phyloP scores from a whole-genome alignment of 2,113 vertebrate species.

The Melanostigma gelatinosum region DNA sequence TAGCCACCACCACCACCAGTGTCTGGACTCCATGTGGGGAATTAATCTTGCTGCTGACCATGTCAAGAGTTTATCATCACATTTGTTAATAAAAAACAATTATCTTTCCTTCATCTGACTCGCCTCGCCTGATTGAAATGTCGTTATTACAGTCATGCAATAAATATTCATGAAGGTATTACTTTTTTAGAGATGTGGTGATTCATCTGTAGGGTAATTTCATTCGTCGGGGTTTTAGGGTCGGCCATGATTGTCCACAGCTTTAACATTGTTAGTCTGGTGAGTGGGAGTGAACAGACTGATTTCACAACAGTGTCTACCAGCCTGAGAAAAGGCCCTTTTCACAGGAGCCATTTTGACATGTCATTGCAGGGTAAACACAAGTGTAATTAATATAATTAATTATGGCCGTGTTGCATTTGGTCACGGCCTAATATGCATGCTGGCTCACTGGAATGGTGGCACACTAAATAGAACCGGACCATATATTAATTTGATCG shows the following conservation, averaged over 20 bases:
- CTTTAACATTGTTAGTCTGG: conserved; percentile 34
- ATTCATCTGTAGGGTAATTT: neutral
- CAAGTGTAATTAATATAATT: neutral
- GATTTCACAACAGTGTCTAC: conserved; percentile 19
- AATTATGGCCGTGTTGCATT: neutral
- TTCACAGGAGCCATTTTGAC: no score
- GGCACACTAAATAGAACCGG: neutral
- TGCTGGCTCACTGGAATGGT: neutral
- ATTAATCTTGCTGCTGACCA: no score
- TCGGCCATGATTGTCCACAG: neutral
- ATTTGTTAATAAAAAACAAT: no score
- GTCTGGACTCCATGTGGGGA: no score
- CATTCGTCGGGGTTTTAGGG: neutral
- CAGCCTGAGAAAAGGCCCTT: neutral
- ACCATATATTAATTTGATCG: neutral
- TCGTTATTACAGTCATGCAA: neutral
- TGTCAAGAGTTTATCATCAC: no score
- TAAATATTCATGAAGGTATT: neutral
- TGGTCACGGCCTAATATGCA: neutral
- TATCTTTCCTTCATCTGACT: no score
- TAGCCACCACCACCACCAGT: no score
- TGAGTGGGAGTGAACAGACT: conserved; percentile 34
- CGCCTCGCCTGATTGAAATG: no score
- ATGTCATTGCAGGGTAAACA: neutral
- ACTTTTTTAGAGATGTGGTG: neutral